phyloP scores from a whole-genome alignment of 2,113 vertebrate species.

The Rhinolophus ferrumequinum region DNA sequence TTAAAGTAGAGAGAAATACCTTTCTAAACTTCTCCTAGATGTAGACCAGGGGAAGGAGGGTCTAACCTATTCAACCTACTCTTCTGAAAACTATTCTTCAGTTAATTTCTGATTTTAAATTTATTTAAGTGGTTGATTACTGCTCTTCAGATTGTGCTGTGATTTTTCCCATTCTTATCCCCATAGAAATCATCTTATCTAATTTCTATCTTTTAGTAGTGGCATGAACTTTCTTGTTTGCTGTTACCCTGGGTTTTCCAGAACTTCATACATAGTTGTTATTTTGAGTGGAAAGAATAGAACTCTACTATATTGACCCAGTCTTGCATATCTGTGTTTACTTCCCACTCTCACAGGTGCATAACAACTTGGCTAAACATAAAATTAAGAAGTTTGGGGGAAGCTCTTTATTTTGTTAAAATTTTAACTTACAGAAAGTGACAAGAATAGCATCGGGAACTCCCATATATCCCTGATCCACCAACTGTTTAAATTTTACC shows the following conservation, averaged over 20 bases:
- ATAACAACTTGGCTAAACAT: background rate
- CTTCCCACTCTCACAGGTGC: background rate
- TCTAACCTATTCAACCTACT: background rate
- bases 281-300: background rate
- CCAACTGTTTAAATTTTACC: background rate
- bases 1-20: background rate
- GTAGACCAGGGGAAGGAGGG: background rate
- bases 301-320: background rate
- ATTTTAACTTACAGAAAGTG: constrained; percentile 11
- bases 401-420: background rate
- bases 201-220: background rate
- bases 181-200: background rate
- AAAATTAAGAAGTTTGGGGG: background rate
- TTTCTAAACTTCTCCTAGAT: background rate
- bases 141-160: background rate
- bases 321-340: background rate
- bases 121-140: background rate
- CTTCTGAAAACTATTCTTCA: background rate
- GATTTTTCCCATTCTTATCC: background rate
- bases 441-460: background rate
- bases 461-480: background rate
- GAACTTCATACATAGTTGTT: background rate
- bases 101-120: background rate
- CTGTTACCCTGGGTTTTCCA: background rate
- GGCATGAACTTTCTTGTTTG: background rate